Percentiles rank a stretch among this genome's conserved stretches.
phyloP scores from a whole-genome alignment of 2,113 vertebrate genomes.

The Ciconia maguari region DNA sequence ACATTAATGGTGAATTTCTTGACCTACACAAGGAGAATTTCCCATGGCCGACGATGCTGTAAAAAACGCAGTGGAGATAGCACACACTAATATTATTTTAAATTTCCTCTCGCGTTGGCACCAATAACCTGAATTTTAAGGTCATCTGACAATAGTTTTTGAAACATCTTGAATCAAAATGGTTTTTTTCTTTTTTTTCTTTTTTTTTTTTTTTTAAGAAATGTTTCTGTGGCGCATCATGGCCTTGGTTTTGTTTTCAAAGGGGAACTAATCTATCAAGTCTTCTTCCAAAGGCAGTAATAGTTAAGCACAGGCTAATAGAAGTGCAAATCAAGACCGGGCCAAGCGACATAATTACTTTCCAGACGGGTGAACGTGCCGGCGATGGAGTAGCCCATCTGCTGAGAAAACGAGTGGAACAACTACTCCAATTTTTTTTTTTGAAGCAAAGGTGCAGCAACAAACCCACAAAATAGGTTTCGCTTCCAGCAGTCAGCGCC shows the following conservation, averaged over 20 bases:
- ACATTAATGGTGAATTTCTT: neutral
- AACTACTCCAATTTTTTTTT: neutral
- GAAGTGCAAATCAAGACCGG: conserved; percentile 9
- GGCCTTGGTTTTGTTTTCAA: neutral
- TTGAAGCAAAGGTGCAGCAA: conserved; percentile 21
- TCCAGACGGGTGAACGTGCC: neutral
- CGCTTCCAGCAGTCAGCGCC: conserved; percentile 13
- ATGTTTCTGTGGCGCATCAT: fast-evolving
- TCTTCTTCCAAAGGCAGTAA: neutral
- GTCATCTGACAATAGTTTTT: neutral
- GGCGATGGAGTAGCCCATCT: neutral
- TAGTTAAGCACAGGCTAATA: neutral
- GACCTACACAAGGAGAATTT: neutral
- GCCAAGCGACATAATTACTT: neutral
- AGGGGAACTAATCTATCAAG: neutral
- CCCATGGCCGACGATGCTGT: fast-evolving
- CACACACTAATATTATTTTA: neutral
- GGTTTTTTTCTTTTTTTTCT: neutral
- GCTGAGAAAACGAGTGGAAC: conserved; percentile 13
- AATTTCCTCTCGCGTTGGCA: neutral
- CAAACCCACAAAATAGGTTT: conserved; percentile 25
- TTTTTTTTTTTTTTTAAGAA: neutral
- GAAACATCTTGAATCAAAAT: neutral
- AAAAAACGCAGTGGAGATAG: neutral
- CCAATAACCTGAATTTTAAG: neutral